Conservation (phyloP, 2,888 invertebrate species). For the Drosophila macrospina region DNA sequence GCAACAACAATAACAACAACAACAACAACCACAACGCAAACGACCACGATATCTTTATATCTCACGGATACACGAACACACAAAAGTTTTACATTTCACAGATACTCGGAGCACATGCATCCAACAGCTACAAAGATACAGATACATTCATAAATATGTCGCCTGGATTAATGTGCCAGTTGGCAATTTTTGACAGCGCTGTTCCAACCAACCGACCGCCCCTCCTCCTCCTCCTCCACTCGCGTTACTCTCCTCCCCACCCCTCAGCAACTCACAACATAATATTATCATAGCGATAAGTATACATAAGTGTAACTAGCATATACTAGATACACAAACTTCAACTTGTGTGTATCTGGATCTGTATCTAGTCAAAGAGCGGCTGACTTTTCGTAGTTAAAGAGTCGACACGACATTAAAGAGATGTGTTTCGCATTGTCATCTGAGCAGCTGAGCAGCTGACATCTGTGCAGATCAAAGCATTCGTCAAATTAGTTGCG, state of each 20-base stretch:
- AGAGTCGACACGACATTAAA: background rate
- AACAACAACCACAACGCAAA: constrained; percentile 24
- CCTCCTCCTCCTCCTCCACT: no score
- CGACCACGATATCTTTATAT: constrained; percentile 79
- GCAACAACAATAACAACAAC: constrained; percentile 32
- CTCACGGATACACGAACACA: constrained; percentile 73
- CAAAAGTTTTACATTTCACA: constrained; percentile 59
- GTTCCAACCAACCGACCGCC: constrained; percentile 62
- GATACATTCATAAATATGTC: constrained; percentile 81
- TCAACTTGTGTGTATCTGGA: background rate
- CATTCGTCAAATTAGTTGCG: constrained; percentile 45
- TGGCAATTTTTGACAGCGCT: constrained; percentile 80
- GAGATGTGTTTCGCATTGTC: constrained; percentile 38
- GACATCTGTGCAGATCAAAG: constrained; percentile 50
- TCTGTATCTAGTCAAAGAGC: background rate
- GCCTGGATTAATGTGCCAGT: constrained; percentile 82
- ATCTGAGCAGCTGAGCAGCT: constrained; percentile 1
- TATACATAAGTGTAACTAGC: background rate
- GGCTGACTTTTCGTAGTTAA: no score
- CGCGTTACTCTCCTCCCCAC: no score
- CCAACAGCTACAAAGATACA: constrained; percentile 42
- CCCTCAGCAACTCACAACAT: background rate
- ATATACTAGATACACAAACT: background rate
- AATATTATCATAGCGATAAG: no score
- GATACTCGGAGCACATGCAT: constrained; percentile 36